Evolutionary conservation across 2,113 vertebrate genomes (phyloP), one percentile per base, ranked within the genome.

Genomic region (Rhabdornis inornatus): DNA sequence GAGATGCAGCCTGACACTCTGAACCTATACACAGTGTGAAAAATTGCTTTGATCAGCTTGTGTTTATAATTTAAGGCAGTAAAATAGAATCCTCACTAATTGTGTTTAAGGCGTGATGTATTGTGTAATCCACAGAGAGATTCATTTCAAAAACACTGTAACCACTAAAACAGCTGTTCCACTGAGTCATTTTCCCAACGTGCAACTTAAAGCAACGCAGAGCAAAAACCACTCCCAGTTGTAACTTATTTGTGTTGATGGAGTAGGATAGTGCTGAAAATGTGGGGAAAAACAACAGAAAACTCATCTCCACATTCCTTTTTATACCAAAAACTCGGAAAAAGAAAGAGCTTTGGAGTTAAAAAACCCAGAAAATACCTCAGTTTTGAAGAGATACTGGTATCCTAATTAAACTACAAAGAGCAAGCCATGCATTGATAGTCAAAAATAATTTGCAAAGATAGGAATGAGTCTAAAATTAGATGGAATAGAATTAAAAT

Each of bases 71-170:
- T 93, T 86, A 56, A 94, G 39, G 79, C 92, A 75, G 64, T 75
- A 74, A 95, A 94, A 81, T 49, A 71, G 87, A 96, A 63, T 83
- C 79, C 92, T 86, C 87, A 61, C 85, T 96, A 94, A 94, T 93
- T 95, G 77, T 94, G 66, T 91, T 95, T 88, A 83, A 94, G 72
- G n/a, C 71, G 68, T 90, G 83, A 86, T 92, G 45, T 65, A 64
- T 89, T 87, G 79, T 90, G n/a, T 83, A 92, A 92, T 88, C 90
- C 74, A 77, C 55, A 91, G 83, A 95, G 66, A 90, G 89, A 42
- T 71, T 86, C 0, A 5, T 94, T 97, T 93, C 60, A 91, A 79
- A 94, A 94, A 53, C 55, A 79, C 33, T 65, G 60, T 74, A 78
- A 87, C 83, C 64, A 83, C 79, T 66, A 93, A 94, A 96, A 8